These are phyloP conservation scores for Cottus gobio DNA, from an alignment of 2,113 vertebrate species.

Conservation along the genomic window DNA sequence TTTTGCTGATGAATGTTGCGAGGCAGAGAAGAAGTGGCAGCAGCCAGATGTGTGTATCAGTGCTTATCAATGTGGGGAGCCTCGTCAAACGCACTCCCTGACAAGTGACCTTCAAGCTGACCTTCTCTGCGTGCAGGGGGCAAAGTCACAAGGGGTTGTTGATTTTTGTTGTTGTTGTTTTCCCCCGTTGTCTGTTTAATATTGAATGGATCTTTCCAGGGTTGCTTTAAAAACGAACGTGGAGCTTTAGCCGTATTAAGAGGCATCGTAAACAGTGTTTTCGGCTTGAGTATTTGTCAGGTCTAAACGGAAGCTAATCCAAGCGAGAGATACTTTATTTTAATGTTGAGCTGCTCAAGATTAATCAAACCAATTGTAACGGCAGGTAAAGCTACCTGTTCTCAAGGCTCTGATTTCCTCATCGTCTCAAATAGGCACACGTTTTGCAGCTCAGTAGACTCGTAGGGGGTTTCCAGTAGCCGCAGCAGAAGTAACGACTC, in stretches of 20 bases:
- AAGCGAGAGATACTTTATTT: constrained; percentile 63
- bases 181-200: constrained; percentile 46
- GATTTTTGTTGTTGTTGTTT: background rate
- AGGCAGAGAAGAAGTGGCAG: background rate
- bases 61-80: constrained; percentile 47
- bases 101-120: constrained; percentile 73
- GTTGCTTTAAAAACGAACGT: constrained; percentile 45
- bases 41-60: constrained; percentile 40
- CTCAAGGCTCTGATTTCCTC: constrained; percentile 57
- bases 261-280: constrained; percentile 76
- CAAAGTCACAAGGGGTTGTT: constrained; percentile 38
- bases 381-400: constrained; percentile 62
- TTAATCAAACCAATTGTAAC: constrained; percentile 47
- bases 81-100: constrained; percentile 12
- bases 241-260: constrained; percentile 44
- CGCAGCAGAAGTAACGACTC: constrained; percentile 37
- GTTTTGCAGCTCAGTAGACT: constrained; percentile 53
- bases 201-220: constrained; percentile 41
- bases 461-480: constrained; percentile 27
- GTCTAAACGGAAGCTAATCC: constrained; percentile 56
- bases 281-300: constrained; percentile 60
- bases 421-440: constrained; percentile 27
- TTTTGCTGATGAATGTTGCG: constrained; percentile 43
- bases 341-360: constrained; percentile 50
- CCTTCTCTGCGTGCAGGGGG: constrained; percentile 28